Base-by-base conservation (phyloP, 2,888 invertebrate genomes). In the Luperina testacea region DNA sequence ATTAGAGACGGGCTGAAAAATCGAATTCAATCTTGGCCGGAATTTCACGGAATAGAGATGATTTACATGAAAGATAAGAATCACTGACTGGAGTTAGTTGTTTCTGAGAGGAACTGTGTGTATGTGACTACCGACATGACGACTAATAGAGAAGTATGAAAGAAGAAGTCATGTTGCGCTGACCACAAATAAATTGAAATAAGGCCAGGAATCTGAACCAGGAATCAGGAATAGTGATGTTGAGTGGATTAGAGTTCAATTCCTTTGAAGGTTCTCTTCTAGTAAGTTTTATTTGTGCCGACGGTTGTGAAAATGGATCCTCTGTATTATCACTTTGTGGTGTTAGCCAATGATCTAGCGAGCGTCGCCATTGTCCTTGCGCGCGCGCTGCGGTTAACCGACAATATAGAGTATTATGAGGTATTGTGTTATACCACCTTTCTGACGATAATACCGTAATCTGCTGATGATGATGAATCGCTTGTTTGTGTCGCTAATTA, bases 311-410 rank as follows among this genome's bases (percentile, higher is more conserved):
- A 32, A 74, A 38, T 57, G 20, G 67, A 42, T 38, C 48, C 67
- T 86, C 75, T 84, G 71, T 27, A 15, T 2, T 38, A 17, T 2
- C 13, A 38, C 32, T 69, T 20, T 27, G 42, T 59, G 9, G 27
- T 72, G 51, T 51, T 61, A 75, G 72, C 71, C 69, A 72, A 87
- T 84, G 87, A 87, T 84, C 75, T 71, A 75, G 79, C 83, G 51
- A 53, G 57, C 45, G n/a, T 72, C 61, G 75, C 67, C 63, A 72
- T 63, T 85, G 86, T 86, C 86, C 88, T 86, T 88, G 88, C 85
- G 84, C 81, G 85, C 64, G 81, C 84, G 82, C 83, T 82, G 90
- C 77, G 89, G 89, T 90, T 87, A 87, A 81, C 87, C 89, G 67
- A 83, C 76, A 72, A 76, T 80, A 61, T 72, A 42, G 61, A 72